Evolutionary conservation across 2,888 invertebrate genomes (phyloP).

Genomic region (Deroplatys truncata): DNA sequence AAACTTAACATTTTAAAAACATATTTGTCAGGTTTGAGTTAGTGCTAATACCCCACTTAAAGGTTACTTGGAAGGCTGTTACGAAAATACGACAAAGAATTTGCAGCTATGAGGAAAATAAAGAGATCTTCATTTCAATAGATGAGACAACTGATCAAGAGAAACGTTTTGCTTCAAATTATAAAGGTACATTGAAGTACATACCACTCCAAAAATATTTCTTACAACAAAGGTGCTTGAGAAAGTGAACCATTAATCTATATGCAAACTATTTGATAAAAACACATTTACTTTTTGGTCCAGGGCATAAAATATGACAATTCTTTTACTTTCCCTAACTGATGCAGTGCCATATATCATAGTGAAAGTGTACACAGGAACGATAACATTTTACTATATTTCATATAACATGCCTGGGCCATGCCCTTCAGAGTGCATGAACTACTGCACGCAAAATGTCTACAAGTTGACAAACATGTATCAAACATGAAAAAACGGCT

Average conservation of each 20-base stretch:
- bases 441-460: no score
- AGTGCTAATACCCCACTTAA: background rate
- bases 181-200: background rate
- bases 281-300: background rate
- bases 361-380: background rate
- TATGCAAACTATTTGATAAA: background rate
- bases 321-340: background rate
- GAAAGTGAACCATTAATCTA: background rate
- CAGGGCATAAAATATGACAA: background rate
- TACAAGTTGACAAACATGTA: no score
- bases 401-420: background rate
- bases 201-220: background rate
- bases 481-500: no score
- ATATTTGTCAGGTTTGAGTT: background rate
- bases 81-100: background rate
- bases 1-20: no score
- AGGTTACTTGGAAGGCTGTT: background rate
- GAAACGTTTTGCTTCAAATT: background rate
- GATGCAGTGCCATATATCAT: background rate
- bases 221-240: background rate
- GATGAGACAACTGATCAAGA: background rate
- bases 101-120: background rate
- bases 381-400: background rate
- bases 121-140: background rate
- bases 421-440: background rate